Evolutionary conservation across 2,888 invertebrate species (phyloP).

Genomic region (Oscheius sp.): DNA sequence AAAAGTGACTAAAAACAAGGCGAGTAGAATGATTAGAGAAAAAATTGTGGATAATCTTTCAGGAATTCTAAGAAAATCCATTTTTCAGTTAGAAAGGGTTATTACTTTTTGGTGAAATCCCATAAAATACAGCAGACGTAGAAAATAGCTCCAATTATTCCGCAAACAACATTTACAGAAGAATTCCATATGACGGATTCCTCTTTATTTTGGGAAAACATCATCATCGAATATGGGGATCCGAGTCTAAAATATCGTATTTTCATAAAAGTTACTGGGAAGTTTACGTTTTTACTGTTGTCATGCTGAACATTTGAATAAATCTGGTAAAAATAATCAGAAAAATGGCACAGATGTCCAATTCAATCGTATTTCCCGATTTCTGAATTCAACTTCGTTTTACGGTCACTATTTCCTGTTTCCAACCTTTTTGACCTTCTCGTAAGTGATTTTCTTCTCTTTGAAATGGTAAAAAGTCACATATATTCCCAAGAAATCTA

Average conservation of each 20-base stretch:
- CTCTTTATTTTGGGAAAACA: constrained; percentile 50
- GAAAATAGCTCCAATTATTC: constrained; percentile 42
- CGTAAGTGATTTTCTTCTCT: constrained; percentile 43
- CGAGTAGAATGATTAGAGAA: not conserved
- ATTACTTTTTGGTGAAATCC: constrained; percentile 17
- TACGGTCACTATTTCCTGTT: not conserved
- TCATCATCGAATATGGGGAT: constrained; percentile 55
- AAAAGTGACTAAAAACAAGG: constrained; percentile 21
- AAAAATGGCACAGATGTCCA: constrained; percentile 39
- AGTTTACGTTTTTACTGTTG: constrained; percentile 48
- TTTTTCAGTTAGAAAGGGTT: too few species aligned
- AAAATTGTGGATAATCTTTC: constrained; percentile 11
- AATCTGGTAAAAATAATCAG: constrained; percentile 48
- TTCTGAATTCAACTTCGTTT: not conserved
- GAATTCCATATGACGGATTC: constrained; percentile 47
- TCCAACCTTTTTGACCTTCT: not conserved
- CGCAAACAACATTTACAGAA: constrained; percentile 40
- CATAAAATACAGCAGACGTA: constrained; percentile 48
- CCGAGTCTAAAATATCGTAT: constrained; percentile 41
- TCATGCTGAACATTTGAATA: constrained; percentile 50
- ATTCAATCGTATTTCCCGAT: not conserved
- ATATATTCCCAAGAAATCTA: constrained; percentile 47
- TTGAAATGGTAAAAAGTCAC: constrained; percentile 47
- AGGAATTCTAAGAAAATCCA: not conserved
- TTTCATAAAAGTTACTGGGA: not conserved